Evolutionary conservation across 2,113 vertebrate species (phyloP), one percentile per base, ranked within the genome.

Genomic region (Xiphias gladius): DNA sequence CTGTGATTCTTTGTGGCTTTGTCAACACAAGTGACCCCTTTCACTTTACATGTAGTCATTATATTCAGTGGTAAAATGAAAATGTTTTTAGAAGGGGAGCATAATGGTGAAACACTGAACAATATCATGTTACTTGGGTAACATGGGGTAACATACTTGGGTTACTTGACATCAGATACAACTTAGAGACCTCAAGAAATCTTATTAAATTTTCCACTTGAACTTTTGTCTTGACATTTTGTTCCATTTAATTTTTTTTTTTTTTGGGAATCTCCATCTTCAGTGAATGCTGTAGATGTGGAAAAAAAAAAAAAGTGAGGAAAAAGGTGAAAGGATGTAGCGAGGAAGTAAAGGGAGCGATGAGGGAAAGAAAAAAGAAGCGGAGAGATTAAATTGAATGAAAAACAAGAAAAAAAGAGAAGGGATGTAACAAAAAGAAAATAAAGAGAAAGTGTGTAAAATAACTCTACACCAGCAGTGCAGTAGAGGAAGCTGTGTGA

Each of bases 381-480:
- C 48, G 62, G 7, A 48, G 39, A 54, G 41, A 80, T 74, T 85
- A 37, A 73, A 76, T 79, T 79, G 50, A 82, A 76, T 61, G 9
- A 72, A 62, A 64, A 52, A 26, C 13, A 73, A 50, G 41, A 19
- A 74, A 19, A 63, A 67, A 39, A 46, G 32, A 71, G 52, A 28
- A 39, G 35, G 22, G 59, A 63, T 64, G 17, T 54, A 70, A 12
- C 19, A 62, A 57, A 76, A 64, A 59, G 17, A 32, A 63, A 77
- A 52, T 67, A 28, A 24, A 54, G n/a, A 26, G 54, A 35, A 35
- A 13, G 52, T 2, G 50, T 83, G 59, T 62, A 69, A 79, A 86
- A 81, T 72, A 71, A 61, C 73, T 78, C 69, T 30, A 80, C 59
- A 76, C 65, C 71, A 82, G 68, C 76, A 76, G 70, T 65, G 85